phyloP scores from a whole-genome alignment of 64 coral and sea anemone species.

The Montipora cactus region DNA sequence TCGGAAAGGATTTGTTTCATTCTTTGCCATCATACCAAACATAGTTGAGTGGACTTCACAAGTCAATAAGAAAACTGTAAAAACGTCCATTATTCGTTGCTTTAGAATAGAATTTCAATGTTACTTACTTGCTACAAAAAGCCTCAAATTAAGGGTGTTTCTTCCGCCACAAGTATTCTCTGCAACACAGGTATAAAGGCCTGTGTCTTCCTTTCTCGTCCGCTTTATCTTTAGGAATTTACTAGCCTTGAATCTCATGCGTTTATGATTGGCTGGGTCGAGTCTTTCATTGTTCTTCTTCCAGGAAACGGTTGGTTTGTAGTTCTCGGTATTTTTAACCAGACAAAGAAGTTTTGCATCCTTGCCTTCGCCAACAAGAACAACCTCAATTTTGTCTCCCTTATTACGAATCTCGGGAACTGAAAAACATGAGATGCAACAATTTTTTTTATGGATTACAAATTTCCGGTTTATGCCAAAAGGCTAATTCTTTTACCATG shows the following conservation, averaged over 20 bases:
- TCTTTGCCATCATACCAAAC: too few relatives aligned
- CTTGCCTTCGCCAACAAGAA: background rate
- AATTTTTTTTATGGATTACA: too few relatives aligned
- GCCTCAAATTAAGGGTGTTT: slow-evolving; percentile 28
- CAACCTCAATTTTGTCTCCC: background rate
- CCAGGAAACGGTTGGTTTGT: slow-evolving; percentile 24
- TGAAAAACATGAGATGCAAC: background rate
- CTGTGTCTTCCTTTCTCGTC: slow-evolving; percentile 47
- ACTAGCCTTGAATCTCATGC: slow-evolving; percentile 60
- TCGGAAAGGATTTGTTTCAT: too few relatives aligned
- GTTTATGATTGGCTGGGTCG: background rate
- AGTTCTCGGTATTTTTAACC: background rate
- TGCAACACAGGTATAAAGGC: slow-evolving; percentile 74
- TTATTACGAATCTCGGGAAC: slow-evolving; percentile 5
- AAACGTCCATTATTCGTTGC: too few relatives aligned
- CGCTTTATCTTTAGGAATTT: slow-evolving; percentile 78
- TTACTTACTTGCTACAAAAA: slow-evolving; percentile 68
- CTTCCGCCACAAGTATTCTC: slow-evolving; percentile 41
- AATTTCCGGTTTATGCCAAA: too few relatives aligned
- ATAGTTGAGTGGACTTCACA: too few relatives aligned
- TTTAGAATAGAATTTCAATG: background rate
- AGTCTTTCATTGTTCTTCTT: slow-evolving; percentile 69
- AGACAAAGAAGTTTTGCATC: slow-evolving; percentile 39
- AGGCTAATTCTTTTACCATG: too few relatives aligned
- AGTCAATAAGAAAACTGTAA: too few relatives aligned